These are phyloP conservation scores for Microcebus griseorufus DNA, from an alignment of 2,113 vertebrate genomes.

Conservation along the genomic window DNA sequence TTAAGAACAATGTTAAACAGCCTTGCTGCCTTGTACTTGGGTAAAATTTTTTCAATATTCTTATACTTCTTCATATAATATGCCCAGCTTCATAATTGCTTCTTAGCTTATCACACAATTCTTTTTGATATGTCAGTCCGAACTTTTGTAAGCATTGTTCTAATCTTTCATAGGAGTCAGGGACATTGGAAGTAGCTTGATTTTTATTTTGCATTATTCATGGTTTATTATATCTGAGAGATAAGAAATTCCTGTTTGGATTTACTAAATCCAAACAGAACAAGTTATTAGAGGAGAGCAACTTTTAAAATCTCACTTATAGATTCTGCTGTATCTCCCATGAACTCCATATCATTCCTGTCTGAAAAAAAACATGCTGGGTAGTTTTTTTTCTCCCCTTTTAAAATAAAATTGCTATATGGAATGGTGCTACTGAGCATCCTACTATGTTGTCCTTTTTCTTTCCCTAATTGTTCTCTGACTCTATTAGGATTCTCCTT, in stretches of 20 bases:
- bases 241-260: not conserved
- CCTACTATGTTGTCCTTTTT: not conserved
- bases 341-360: not conserved
- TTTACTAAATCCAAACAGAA: not conserved
- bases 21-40: not conserved
- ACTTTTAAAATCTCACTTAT: not conserved
- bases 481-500: not conserved
- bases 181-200: not conserved
- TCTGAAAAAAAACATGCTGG: not conserved
- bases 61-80: not conserved
- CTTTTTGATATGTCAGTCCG: not conserved
- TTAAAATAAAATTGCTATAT: not conserved
- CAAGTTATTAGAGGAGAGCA: not conserved
- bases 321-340: not conserved
- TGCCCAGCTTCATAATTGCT: not conserved
- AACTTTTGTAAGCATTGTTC: not conserved
- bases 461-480: not conserved
- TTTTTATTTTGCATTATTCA: not conserved
- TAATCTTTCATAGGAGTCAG: not conserved
- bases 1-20: not conserved
- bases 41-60: not conserved
- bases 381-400: not conserved
- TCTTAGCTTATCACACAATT: not conserved
- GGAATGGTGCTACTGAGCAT: rapidly evolving
- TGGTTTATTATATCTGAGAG: not conserved